phyloP scores from a whole-genome alignment of 2,797 vertebrate genomes.

The Siniperca obscura region DNA sequence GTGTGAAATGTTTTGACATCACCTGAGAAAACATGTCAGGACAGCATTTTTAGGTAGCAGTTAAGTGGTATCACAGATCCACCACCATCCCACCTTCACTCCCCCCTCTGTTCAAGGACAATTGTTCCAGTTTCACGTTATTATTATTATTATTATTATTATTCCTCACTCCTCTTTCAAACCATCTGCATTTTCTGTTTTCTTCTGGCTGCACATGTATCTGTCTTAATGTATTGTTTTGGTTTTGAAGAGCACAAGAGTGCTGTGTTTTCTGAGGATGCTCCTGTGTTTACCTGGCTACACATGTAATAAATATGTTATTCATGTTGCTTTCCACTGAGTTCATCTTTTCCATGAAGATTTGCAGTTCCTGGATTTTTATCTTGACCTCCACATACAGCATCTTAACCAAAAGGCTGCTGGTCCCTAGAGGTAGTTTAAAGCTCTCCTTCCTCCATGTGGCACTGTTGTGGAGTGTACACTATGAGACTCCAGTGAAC shows the following conservation, averaged over 20 bases:
- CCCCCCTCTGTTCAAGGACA: background rate
- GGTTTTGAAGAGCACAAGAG: background rate
- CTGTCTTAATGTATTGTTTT: background rate
- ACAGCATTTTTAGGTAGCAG: slow-evolving; percentile 5
- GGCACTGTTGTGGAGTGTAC: background rate
- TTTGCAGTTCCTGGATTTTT: slow-evolving; percentile 14
- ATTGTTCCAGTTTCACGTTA: background rate
- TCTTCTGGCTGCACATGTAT: background rate
- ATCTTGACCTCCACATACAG: slow-evolving; percentile 35
- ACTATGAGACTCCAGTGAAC: slow-evolving; percentile 3
- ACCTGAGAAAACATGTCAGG: slow-evolving; percentile 14
- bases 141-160: too few species aligned
- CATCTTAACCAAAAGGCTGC: slow-evolving; percentile 25
- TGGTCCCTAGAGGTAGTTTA: slow-evolving; percentile 23
- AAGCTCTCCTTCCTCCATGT: slow-evolving; percentile 14
- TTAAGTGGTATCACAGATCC: background rate
- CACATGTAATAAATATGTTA: background rate
- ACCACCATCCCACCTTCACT: background rate
- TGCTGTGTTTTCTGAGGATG: background rate
- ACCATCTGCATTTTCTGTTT: background rate
- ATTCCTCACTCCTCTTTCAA: background rate
- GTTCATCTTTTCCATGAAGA: slow-evolving; percentile 15
- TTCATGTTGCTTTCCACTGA: background rate
- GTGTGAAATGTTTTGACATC: slow-evolving; percentile 16
- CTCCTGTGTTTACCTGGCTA: background rate